Base-by-base conservation (phyloP, 2,797 vertebrate species). In the Dicrostonyx torquatus region DNA sequence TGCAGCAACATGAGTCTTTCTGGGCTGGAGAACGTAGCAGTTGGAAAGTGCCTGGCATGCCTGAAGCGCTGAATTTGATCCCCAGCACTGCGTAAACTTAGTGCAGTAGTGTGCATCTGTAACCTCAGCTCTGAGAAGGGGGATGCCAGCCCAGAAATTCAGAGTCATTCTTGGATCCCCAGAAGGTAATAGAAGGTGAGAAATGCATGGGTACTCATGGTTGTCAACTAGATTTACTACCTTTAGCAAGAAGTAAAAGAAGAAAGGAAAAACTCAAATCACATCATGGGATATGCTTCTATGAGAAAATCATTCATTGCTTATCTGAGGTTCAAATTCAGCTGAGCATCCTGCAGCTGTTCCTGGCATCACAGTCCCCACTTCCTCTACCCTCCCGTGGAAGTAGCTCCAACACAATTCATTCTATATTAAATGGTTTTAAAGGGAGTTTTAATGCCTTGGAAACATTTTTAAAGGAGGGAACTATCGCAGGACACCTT, bases 321-420 rank as follows among this genome's bases (percentile, higher is more conserved):
- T 93, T 60, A 53, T 60, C 84, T 88, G 86, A 93, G 72, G 79
- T 93, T 89, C 76, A 45, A 2, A 70, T 70, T 73, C 40, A 75
- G 3, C 45, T 43, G 50, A 5, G 5, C 12, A 62, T 34, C 53
- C 34, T 34, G 1, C 60, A 60, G 48, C 60, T 77, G 91, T n/a
- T 40, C 43, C 45, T 77, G 13, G 26, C 10, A 37, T 14, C 3
- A 18, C 10, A 20, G 26, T 5, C 45, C 31, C 29, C 3, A 1
- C 34, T 37, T 85, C 18, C 26, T 90, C 77, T 68, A 18, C n/a
- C 48, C 18, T 83, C 15, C 8, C 8, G 29, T 6, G n/a, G 53
- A 15, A 64, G 40, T 34, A 72, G 34, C 26, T 45, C 58, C 26
- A 78, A 43, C 11, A 45, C 13, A 24, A 79, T 22, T 48, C 53